These are phyloP conservation scores for Caenorhabditis angaria DNA, from an alignment of 2,888 invertebrate genomes.

Conservation along the genomic window DNA sequence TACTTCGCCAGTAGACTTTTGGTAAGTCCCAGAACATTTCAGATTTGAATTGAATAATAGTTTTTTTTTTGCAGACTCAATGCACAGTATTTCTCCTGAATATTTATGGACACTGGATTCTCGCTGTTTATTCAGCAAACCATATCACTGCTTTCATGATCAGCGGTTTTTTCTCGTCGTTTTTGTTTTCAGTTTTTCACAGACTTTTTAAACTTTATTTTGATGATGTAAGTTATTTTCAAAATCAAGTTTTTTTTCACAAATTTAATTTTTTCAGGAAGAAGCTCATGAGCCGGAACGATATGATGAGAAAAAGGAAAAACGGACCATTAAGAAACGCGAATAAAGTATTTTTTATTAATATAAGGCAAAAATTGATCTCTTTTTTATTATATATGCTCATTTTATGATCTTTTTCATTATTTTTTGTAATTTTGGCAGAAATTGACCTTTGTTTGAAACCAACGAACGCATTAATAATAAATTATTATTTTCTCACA, in stretches of 20 bases:
- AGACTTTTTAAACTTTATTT: conserved; percentile 48
- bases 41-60: background rate
- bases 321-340: background rate
- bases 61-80: conserved; percentile 59
- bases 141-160: conserved; percentile 69
- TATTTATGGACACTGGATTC: conserved; percentile 60
- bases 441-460: too few species aligned
- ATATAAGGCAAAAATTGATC: too few species aligned
- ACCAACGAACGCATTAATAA: too few species aligned
- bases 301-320: background rate
- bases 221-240: background rate
- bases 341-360: background rate
- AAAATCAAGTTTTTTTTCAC: too few species aligned
- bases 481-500: too few species aligned
- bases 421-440: too few species aligned
- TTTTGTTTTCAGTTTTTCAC: conserved; percentile 61
- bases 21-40: conserved; percentile 35
- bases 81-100: conserved; percentile 57
- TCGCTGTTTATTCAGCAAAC: conserved; percentile 55
- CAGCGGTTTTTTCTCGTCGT: conserved; percentile 68
- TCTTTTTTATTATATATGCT: too few species aligned
- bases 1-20: conserved; percentile 60
- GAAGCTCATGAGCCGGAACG: background rate
- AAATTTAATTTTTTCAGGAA: background rate
- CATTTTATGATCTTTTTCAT: too few species aligned